These are phyloP conservation scores for Actias luna DNA, from an alignment of 2,888 invertebrate species.

Conservation along the genomic window DNA sequence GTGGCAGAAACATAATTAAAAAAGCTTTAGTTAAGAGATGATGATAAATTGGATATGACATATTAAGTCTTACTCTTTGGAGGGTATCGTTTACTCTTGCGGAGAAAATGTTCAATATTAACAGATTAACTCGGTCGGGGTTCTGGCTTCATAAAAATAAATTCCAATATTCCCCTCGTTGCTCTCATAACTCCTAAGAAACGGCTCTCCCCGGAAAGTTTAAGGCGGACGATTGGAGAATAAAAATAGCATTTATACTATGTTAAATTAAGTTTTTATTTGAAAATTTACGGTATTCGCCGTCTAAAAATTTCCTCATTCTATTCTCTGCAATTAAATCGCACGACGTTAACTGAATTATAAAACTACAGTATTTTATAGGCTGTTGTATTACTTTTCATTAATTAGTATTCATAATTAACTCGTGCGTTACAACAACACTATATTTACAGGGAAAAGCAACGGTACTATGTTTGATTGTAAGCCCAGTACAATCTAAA, in stretches of 20 bases:
- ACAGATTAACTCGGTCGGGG: conserved; percentile 71
- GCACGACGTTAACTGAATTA: background rate
- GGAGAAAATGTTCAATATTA: conserved; percentile 73
- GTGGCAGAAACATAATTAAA: too few species aligned
- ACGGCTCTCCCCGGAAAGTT: conserved; percentile 70
- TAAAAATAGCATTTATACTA: conserved; percentile 74
- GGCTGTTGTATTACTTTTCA: background rate
- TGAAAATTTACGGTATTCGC: conserved; percentile 57
- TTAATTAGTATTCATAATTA: background rate
- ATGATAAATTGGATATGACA: background rate
- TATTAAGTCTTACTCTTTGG: conserved; percentile 3
- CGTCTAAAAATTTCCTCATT: conserved; percentile 17
- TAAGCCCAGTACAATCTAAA: too few species aligned
- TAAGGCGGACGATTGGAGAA: conserved; percentile 71
- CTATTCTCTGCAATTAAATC: conserved; percentile 15
- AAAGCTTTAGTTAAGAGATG: background rate
- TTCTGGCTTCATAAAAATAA: conserved; percentile 71
- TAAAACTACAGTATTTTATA: background rate
- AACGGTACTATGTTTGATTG: too few species aligned
- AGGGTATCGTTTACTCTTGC: conserved; percentile 54
- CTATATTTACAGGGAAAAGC: too few species aligned
- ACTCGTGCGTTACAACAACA: background rate
- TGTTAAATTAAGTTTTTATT: conserved; percentile 74
- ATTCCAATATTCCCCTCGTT: conserved; percentile 72
- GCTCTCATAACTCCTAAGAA: conserved; percentile 72